These are phyloP conservation scores for Takifugu rubripes DNA, from an alignment of 2,797 vertebrate genomes.

Conservation along the genomic window DNA sequence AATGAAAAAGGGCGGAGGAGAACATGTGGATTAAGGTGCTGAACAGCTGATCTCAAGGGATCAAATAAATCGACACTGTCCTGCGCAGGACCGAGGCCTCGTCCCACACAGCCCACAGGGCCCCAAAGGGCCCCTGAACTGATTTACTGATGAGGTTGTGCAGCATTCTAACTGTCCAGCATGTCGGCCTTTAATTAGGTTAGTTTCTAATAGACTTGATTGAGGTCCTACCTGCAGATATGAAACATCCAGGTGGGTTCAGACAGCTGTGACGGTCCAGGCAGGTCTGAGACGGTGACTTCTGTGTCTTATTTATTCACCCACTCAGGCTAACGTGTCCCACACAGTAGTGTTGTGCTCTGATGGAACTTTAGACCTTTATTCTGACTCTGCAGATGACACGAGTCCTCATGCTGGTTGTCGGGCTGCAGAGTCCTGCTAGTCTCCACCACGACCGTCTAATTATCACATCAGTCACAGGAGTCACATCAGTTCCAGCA, in stretches of 20 bases:
- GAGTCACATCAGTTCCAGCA: too few relatives aligned
- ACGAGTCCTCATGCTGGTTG: neutral
- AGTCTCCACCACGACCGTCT: slow-evolving; percentile 29
- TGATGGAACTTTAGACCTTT: too few relatives aligned
- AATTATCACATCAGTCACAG: neutral
- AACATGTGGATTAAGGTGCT: slow-evolving; percentile 58
- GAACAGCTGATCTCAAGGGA: slow-evolving; percentile 51
- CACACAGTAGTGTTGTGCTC: too few relatives aligned
- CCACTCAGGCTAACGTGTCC: too few relatives aligned
- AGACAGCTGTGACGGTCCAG: too few relatives aligned
- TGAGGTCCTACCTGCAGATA: too few relatives aligned
- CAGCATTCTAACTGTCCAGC: too few relatives aligned
- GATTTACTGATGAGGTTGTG: neutral
- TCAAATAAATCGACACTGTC: slow-evolving; percentile 39
- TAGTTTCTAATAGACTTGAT: too few relatives aligned
- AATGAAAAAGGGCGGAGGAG: slow-evolving; percentile 53
- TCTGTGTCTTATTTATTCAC: too few relatives aligned
- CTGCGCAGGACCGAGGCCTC: slow-evolving; percentile 15
- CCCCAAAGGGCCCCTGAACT: slow-evolving; percentile 5
- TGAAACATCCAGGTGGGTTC: neutral
- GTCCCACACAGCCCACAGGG: slow-evolving; percentile 4
- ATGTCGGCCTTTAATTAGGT: too few relatives aligned
- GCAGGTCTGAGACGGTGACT: too few relatives aligned
- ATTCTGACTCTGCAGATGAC: too few relatives aligned
- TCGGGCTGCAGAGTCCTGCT: slow-evolving; percentile 5